A percentile compares a stretch with the other conserved stretches of the same genome.
Evolutionary conservation across 1,140 invertebrate species (phyloP).

Genomic region (Drosophila kepulauana): DNA sequence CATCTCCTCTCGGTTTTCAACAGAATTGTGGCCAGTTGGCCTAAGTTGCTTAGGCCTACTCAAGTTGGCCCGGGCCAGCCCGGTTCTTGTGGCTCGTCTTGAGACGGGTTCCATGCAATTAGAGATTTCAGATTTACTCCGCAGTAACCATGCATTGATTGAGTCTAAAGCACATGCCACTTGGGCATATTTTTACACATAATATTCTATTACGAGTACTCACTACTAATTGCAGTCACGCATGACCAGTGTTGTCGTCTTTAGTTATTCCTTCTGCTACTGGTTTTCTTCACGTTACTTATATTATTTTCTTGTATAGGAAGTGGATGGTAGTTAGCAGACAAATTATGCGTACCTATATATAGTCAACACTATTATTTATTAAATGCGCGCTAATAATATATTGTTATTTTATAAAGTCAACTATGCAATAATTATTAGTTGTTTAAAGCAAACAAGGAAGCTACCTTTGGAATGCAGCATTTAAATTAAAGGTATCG

Average conservation of each 20-base stretch:
- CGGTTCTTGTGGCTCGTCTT: neutral
- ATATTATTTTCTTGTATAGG: neutral
- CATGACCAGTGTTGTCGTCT: conserved; percentile 17
- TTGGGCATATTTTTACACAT: conserved; percentile 36
- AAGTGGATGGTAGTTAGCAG: neutral
- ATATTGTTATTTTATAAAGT: neutral
- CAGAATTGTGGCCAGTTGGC: conserved; percentile 23
- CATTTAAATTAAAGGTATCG: neutral
- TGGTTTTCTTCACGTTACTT: neutral
- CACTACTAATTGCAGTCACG: conserved; percentile 31
- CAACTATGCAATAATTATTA: neutral
- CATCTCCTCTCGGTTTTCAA: conserved; percentile 23
- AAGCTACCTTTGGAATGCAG: neutral
- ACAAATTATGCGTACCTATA: neutral
- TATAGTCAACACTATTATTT: neutral
- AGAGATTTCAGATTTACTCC: conserved; percentile 36
- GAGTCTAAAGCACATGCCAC: conserved; percentile 32
- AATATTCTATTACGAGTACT: conserved; percentile 36
- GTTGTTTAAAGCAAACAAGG: neutral
- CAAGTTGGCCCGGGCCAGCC: neutral
- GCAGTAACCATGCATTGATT: conserved; percentile 21
- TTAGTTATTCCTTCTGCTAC: neutral
- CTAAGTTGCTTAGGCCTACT: conserved; percentile 1
- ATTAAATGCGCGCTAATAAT: neutral
- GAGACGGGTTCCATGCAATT: conserved; percentile 22